Evolutionary conservation across 1,140 invertebrate genomes (phyloP).

Genomic region (Caenorhabditis tropicalis): DNA sequence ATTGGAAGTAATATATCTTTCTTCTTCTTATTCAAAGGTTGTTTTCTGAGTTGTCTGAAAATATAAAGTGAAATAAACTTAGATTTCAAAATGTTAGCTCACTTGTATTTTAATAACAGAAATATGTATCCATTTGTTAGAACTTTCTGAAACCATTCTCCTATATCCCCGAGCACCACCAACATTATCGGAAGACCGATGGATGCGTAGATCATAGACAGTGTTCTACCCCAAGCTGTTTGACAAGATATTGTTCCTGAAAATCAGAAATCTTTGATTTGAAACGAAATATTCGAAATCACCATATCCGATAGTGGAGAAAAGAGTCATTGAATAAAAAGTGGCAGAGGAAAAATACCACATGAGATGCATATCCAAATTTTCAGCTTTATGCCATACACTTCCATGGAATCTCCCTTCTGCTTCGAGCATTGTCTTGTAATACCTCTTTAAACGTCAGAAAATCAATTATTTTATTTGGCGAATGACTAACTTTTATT

Average conservation of each 20-base stretch:
- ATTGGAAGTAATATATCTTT: slow-evolving; percentile 45
- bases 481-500: slow-evolving; percentile 17
- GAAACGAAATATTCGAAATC: not conserved
- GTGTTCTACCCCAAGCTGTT: slow-evolving; percentile 30
- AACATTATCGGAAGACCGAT: slow-evolving; percentile 53
- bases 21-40: not conserved
- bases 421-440: slow-evolving; percentile 50
- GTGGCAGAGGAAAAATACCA: slow-evolving; percentile 51
- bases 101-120: slow-evolving; percentile 45
- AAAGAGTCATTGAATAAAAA: slow-evolving; percentile 53
- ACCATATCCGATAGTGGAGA: slow-evolving; percentile 54
- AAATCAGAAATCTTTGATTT: not conserved
- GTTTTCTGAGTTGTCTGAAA: slow-evolving; percentile 43
- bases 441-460: slow-evolving; percentile 46
- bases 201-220: slow-evolving; percentile 51
- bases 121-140: slow-evolving; percentile 27
- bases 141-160: slow-evolving; percentile 52
- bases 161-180: slow-evolving; percentile 51
- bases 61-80: not conserved
- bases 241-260: slow-evolving; percentile 51
- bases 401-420: slow-evolving; percentile 52
- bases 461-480: not conserved
- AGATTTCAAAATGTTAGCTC: not conserved
- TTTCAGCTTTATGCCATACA: slow-evolving; percentile 55
- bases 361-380: slow-evolving; percentile 53